Evolutionary conservation across 2,113 vertebrate species (phyloP).

Genomic region (Neodon shergylaensis): DNA sequence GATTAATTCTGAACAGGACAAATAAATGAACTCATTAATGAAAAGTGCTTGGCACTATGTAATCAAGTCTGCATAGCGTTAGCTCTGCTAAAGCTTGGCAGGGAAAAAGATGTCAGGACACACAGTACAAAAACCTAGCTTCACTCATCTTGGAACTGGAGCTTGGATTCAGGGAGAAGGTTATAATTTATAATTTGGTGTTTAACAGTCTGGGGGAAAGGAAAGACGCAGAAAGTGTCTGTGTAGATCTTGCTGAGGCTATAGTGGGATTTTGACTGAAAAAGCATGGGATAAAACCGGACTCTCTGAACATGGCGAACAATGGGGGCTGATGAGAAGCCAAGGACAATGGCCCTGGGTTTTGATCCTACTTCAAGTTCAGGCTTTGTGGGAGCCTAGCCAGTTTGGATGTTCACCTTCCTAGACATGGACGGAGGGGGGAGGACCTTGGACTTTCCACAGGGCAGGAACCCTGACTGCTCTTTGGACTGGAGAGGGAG

Average conservation of each 20-base stretch:
- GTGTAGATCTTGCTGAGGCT: slow-evolving; percentile 63
- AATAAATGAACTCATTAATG: background rate
- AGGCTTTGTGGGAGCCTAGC: too few relatives aligned
- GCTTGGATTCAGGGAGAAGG: background rate
- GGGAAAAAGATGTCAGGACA: background rate
- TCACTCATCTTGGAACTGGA: background rate
- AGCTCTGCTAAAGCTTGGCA: background rate
- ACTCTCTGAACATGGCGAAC: too few relatives aligned
- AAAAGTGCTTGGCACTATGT: background rate
- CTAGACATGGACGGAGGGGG: too few relatives aligned
- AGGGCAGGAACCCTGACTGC: too few relatives aligned
- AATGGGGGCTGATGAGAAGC: too few relatives aligned
- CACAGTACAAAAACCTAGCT: background rate
- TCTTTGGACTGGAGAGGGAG: too few relatives aligned
- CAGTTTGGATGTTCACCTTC: too few relatives aligned
- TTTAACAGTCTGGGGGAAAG: slow-evolving; percentile 5
- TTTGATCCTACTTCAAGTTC: too few relatives aligned
- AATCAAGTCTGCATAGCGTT: fast-evolving
- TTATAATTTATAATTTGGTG: too few relatives aligned
- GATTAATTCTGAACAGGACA: background rate
- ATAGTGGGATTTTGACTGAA: background rate
- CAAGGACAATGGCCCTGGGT: too few relatives aligned
- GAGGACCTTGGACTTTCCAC: too few relatives aligned
- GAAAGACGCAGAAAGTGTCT: slow-evolving; percentile 45
- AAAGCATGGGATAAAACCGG: too few relatives aligned